phyloP scores from a whole-genome alignment of 2,113 vertebrate genomes.

The Rhinopithecus roxellana region DNA sequence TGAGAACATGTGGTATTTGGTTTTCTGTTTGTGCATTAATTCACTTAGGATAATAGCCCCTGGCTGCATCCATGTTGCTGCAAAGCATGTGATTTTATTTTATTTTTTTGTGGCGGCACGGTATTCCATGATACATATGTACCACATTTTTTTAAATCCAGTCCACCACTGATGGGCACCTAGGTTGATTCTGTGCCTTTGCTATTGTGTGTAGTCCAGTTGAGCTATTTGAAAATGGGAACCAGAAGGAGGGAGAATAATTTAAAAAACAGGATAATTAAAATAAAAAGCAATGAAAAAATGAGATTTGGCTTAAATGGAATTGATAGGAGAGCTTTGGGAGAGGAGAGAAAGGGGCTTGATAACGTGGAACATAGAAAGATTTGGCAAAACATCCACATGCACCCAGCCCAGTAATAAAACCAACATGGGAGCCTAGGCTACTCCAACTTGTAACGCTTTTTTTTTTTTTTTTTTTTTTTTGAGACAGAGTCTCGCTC shows the following conservation, averaged over 20 bases:
- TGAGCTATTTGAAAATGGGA: background rate
- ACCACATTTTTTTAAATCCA: too few species aligned
- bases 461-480: background rate
- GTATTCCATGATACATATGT: too few species aligned
- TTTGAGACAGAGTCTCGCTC: too few species aligned
- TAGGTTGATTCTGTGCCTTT: too few species aligned
- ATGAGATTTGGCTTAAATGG: background rate
- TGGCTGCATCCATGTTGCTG: too few species aligned
- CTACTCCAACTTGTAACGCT: rapidly evolving
- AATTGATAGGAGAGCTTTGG: background rate
- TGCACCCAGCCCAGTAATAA: background rate
- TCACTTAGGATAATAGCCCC: too few species aligned
- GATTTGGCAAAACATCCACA: background rate
- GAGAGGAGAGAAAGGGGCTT: background rate
- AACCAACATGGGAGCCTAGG: rapidly evolving
- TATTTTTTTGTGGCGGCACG: too few species aligned
- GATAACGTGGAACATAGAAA: background rate
- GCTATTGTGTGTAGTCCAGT: background rate
- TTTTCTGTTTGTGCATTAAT: too few species aligned
- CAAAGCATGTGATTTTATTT: too few species aligned
- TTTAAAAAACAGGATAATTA: background rate
- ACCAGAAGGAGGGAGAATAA: background rate
- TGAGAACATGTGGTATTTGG: too few species aligned
- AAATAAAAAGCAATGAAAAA: background rate
- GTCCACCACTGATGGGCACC: too few species aligned